Evolutionary conservation across 2,888 invertebrate species (phyloP), one percentile per base, ranked within the genome.

Genomic region (Osmoderma eremita): DNA sequence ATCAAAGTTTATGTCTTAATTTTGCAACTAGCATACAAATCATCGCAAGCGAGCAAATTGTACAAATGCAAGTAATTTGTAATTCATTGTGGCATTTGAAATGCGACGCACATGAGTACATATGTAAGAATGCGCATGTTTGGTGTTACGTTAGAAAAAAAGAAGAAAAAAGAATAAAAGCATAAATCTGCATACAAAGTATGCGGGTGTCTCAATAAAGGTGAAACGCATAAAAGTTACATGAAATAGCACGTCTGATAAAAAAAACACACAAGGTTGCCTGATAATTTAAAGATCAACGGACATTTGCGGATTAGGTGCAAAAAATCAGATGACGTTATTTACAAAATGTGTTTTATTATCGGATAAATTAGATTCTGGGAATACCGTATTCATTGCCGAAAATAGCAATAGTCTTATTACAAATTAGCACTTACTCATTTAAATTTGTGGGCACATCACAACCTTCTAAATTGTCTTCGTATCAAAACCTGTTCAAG

Each of bases 11-110:
- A 58, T 42, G 22, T 58, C 22, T 58, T 42, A 45, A 42, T 42
- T 45, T 12, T 24, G 12, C 36, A 61, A 42, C 30, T 45, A 45
- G 58, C 45, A 61, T 61, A 61, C 45, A 1, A 61, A 61, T 61
- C 17, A 45, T 36, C 17, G 15, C 6, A 30, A 30, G 17, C 45
- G 22, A 10, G 48, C n/a, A 42, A 58, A 41, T 42, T 58, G 42
- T 58, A 22, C 24, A 58, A 24, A 6, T 10, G 42, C 24, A 38
- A 36, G 17, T 18, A 15, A 24, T 61, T 61, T 48, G 15, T 45
- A 61, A 61, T 61, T 15, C 58, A 36, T 61, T 45, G 30, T 13
- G 30, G 20, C 24, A 18, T 24, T 20, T 20, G 22, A 45, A 45
- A 20, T 22, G 30, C 13, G 17, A 17, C 30, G 10, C 30, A 5